phyloP scores from a whole-genome alignment of 2,888 invertebrate genomes.

The Slavum lentiscoides region DNA sequence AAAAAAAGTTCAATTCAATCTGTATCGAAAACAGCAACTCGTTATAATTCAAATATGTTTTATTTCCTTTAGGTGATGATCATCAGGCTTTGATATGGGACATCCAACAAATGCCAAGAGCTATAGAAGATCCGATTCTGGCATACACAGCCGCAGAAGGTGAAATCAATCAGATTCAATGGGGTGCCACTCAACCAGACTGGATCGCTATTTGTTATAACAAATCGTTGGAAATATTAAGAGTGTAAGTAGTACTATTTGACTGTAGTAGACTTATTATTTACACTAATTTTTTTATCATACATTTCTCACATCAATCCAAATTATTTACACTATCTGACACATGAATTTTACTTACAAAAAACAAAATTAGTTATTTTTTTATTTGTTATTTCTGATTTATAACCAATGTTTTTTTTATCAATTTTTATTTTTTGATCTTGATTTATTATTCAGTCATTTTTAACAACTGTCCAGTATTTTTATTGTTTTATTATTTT shows the following conservation, averaged over 20 bases:
- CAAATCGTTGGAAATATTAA: slow-evolving; percentile 92
- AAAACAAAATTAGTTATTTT: not conserved
- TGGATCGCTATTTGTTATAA: slow-evolving; percentile 99
- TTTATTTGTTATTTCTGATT: slow-evolving; percentile 23
- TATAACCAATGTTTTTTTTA: slow-evolving; percentile 32
- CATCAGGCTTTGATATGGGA: slow-evolving; percentile 99
- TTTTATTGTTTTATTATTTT: slow-evolving; percentile 10
- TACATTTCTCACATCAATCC: not conserved
- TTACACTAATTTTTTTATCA: not conserved
- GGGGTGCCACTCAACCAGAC: slow-evolving; percentile 99
- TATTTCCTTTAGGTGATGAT: slow-evolving; percentile 76
- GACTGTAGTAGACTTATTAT: slow-evolving; percentile 12
- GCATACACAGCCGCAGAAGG: slow-evolving; percentile 98
- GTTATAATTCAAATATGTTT: not conserved
- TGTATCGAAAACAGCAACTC: no score
- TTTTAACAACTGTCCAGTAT: slow-evolving; percentile 32
- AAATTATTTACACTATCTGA: not conserved
- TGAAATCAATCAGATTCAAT: slow-evolving; percentile 99
- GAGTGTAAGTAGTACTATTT: slow-evolving; percentile 71
- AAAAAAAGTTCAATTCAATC: no score
- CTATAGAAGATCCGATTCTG: slow-evolving; percentile 98
- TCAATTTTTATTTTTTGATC: not conserved
- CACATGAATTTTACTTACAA: not conserved
- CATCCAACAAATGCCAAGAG: slow-evolving; percentile 98
- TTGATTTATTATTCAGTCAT: slow-evolving; percentile 10